Base-by-base conservation (phyloP, 92 coral and sea anemone genomes). In the Phymanthus crucifer region DNA sequence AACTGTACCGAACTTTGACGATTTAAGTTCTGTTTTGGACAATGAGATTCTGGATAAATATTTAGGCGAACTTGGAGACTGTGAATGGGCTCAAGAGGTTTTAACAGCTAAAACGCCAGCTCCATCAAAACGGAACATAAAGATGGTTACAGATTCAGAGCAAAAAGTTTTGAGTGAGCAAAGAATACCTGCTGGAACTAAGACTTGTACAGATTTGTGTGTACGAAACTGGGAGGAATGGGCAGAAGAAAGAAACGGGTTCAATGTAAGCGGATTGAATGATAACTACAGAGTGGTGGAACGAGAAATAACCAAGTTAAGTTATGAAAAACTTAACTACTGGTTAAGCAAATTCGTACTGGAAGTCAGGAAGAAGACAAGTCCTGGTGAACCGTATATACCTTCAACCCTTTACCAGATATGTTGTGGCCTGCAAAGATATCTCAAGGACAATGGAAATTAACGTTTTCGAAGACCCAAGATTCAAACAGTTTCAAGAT, bases 291-390 rank as follows among this genome's bases (percentile, higher is more conserved):
- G n/a, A 40, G n/a, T 54, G 47, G 73, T 73, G 50, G 73, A 83
- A 33, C 32, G 68, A 23, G 77, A 83, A 38, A 76, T 83, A 31
- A 36, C 66, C 66, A 64, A 54, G 12, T 32, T 74, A 40, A 47
- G 37, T 40, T 38, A 32, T 32, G 74, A 64, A 47, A 47, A 78
- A 47, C 74, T 85, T 71, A 79, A 85, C 71, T 85, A 79, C 73
- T 78, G 84, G 84, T 46, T 85, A 54, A 72, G 80, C 70, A 46
- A 79, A 68, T 78, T 84, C n/a, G 88, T 84, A 19, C 79, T 84
- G 29, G 84, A 84, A 40, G 52, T 84, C 40, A 71, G 72, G 52
- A 84, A 84, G 72, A 77, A 77, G 45, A 35, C n/a, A 27, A 32
- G 18, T 18, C 56, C 56, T 48, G 16, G 56, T 48, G 18, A 48